Percentiles rank a stretch among this genome's conserved stretches.
Evolutionary conservation across 2,888 invertebrate species (phyloP).

Genomic region (Pterostichus niger): DNA sequence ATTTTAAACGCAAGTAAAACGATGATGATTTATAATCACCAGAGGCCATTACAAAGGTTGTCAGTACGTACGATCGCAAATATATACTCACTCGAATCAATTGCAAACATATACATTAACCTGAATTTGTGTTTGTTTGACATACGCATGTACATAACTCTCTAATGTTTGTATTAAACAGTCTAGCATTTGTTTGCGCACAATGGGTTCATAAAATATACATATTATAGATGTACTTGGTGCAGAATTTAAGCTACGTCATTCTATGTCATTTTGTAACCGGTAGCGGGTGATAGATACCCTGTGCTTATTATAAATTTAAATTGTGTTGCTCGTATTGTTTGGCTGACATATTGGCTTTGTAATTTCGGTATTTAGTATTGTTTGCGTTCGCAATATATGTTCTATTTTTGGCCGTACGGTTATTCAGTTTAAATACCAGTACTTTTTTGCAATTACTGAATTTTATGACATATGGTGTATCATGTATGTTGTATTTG

Average conservation of each 20-base stretch:
- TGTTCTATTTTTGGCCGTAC: constrained; percentile 8
- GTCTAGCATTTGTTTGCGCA: constrained; percentile 45
- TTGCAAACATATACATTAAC: constrained; percentile 22
- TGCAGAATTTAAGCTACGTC: constrained; percentile 29
- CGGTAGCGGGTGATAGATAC: constrained; percentile 35
- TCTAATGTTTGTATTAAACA: constrained; percentile 48
- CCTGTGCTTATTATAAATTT: constrained; percentile 46
- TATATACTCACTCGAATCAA: constrained; percentile 6
- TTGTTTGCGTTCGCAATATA: constrained; percentile 28
- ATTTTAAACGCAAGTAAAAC: neutral
- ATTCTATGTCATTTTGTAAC: constrained; percentile 48
- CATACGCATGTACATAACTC: constrained; percentile 42
- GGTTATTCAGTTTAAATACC: neutral
- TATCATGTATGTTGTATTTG: too few relatives aligned
- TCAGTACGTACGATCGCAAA: neutral
- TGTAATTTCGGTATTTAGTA: constrained; percentile 42
- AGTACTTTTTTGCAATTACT: neutral
- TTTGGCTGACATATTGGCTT: constrained; percentile 42
- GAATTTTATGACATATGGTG: too few relatives aligned
- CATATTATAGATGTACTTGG: constrained; percentile 48
- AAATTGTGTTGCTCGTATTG: constrained; percentile 33
- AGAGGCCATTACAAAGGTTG: neutral
- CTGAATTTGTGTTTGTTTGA: constrained; percentile 20
- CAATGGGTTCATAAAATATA: constrained; percentile 50
- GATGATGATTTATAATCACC: neutral